Conservation (phyloP, 2,113 vertebrate genomes). For the Ammodytes marinus region DNA sequence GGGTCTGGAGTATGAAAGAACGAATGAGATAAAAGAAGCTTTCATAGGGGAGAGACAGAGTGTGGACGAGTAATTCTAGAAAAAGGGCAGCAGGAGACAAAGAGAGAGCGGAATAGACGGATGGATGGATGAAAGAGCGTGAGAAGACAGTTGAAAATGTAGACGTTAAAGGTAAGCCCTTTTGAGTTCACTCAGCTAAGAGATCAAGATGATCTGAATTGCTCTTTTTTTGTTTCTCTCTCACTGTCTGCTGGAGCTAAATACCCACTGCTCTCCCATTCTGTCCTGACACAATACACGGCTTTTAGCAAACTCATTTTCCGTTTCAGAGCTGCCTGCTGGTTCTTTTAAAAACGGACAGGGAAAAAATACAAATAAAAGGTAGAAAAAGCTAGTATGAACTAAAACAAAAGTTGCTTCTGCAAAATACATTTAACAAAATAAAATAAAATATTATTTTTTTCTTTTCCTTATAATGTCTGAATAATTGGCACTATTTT, state of each 20-base stretch:
- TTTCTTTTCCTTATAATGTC: too few relatives aligned
- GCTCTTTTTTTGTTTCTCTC: constrained; percentile 3
- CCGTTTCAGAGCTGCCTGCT: constrained; percentile 47
- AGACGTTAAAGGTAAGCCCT: constrained; percentile 44
- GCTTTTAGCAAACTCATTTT: constrained; percentile 69
- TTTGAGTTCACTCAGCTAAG: constrained; percentile 58
- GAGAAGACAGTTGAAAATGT: constrained; percentile 40
- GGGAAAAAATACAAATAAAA: constrained; percentile 26
- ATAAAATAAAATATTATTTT: too few relatives aligned
- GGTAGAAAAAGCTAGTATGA: background rate
- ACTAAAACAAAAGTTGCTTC: constrained; percentile 17
- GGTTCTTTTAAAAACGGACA: constrained; percentile 36
- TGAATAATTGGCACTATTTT: background rate
- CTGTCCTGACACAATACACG: constrained; percentile 49
- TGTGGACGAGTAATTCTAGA: background rate
- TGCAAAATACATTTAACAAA: background rate
- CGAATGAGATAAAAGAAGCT: constrained; percentile 6
- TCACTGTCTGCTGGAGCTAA: constrained; percentile 46
- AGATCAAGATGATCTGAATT: constrained; percentile 40
- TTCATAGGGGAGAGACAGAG: background rate
- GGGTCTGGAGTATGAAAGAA: constrained; percentile 1
- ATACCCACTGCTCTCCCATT: constrained; percentile 60
- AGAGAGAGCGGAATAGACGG: constrained; percentile 4
- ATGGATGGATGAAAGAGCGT: constrained; percentile 18
- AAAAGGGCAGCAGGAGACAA: constrained; percentile 9